Evolutionary conservation across 2,113 vertebrate genomes (phyloP).

Genomic region (Aviceda subcristata): DNA sequence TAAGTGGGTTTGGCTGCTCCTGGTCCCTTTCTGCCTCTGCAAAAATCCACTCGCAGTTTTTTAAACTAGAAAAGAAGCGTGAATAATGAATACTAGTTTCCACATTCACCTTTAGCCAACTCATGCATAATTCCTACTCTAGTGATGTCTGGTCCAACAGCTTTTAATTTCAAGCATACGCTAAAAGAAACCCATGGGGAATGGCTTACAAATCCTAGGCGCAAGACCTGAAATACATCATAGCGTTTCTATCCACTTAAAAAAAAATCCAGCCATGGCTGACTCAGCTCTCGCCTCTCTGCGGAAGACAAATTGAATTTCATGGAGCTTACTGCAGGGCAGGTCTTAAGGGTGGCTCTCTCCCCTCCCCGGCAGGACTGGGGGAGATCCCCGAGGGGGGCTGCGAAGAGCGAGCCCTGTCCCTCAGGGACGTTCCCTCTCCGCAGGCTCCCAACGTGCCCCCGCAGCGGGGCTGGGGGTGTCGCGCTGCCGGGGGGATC

Average conservation of each 20-base stretch:
- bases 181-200: neutral
- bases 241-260: neutral
- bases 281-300: neutral
- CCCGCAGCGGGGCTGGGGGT: rapidly evolving
- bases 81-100: neutral
- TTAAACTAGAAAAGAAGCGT: neutral
- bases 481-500: rapidly evolving
- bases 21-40: neutral
- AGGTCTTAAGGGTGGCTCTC: neutral
- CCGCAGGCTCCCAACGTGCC: rapidly evolving
- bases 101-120: neutral
- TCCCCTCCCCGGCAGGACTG: neutral
- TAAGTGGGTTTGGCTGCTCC: rapidly evolving
- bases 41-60: neutral
- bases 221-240: neutral
- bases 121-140: neutral
- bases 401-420: neutral
- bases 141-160: neutral
- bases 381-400: rapidly evolving
- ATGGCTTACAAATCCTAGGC: neutral
- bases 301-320: neutral
- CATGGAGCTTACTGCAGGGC: neutral
- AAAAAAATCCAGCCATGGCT: neutral
- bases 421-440: rapidly evolving
- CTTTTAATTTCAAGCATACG: neutral